Conservation (phyloP, 2,888 invertebrate genomes). For the Stomorhina lunata region DNA sequence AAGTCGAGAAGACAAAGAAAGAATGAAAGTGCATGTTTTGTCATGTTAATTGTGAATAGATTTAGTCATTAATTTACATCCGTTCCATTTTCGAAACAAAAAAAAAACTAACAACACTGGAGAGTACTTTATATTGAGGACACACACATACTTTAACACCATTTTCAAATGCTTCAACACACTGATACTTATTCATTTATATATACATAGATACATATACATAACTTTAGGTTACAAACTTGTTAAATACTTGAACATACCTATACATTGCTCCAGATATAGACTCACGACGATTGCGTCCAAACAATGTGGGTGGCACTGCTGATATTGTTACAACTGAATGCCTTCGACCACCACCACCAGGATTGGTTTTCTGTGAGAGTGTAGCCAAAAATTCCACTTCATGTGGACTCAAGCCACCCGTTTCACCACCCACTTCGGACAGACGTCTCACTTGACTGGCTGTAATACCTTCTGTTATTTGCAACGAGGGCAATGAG, state of each 20-base stretch:
- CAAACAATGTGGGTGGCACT: conserved; percentile 89
- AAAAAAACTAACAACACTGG: no score
- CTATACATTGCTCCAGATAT: conserved; percentile 86
- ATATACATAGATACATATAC: neutral
- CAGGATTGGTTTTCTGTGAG: conserved; percentile 83
- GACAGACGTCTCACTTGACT: conserved; percentile 92
- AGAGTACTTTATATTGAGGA: neutral
- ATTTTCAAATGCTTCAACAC: no score
- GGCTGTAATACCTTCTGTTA: conserved; percentile 91
- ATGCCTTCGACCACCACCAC: conserved; percentile 89
- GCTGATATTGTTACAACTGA: conserved; percentile 93
- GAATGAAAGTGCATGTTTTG: neutral
- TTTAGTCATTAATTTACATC: conserved; percentile 6
- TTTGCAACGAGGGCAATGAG: conserved; percentile 90
- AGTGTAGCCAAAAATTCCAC: conserved; percentile 92
- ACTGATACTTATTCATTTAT: neutral
- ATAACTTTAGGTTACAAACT: no score
- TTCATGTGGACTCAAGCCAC: conserved; percentile 88
- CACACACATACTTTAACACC: neutral
- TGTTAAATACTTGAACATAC: conserved; percentile 69
- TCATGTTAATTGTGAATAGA: neutral
- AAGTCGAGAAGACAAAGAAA: neutral
- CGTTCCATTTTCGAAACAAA: neutral
- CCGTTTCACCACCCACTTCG: conserved; percentile 87
- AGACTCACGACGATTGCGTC: conserved; percentile 89